Evolutionary conservation across 2,113 vertebrate species (phyloP).

Genomic region (Microtus pennsylvanicus): DNA sequence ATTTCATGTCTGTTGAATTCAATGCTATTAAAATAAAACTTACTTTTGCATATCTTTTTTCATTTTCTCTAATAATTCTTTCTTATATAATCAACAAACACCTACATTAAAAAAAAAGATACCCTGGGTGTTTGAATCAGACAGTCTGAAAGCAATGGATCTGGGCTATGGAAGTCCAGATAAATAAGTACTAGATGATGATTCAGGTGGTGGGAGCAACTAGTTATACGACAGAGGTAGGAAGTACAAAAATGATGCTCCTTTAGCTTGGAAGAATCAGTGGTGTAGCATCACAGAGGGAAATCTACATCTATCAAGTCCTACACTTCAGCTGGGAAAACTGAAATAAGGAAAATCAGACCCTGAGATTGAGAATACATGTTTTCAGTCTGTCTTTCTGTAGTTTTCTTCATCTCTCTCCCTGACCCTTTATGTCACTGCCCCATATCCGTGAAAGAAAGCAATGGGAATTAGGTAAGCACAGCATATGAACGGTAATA

Average conservation of each 20-base stretch:
- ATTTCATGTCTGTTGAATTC: conserved; percentile 21
- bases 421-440: background rate
- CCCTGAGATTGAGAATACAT: background rate
- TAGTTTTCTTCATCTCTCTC: background rate
- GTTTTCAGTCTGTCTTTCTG: background rate
- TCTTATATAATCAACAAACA: conserved; percentile 8
- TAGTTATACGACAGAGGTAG: background rate
- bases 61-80: conserved; percentile 40
- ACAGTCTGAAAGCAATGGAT: background rate
- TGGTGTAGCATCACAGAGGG: background rate
- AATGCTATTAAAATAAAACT: background rate
- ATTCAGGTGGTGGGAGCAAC: background rate
- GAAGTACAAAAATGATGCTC: background rate
- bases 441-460: background rate
- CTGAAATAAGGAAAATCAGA: background rate
- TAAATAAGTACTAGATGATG: background rate
- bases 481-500: background rate
- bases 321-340: background rate
- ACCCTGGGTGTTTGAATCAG: background rate
- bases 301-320: background rate
- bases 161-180: background rate
- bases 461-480: background rate
- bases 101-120: background rate
- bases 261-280: background rate
- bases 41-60: conserved; percentile 21